Evolutionary conservation across 2,797 vertebrate genomes (phyloP), one percentile per base, ranked within the genome.

Genomic region (Lutjanus argentimaculatus): DNA sequence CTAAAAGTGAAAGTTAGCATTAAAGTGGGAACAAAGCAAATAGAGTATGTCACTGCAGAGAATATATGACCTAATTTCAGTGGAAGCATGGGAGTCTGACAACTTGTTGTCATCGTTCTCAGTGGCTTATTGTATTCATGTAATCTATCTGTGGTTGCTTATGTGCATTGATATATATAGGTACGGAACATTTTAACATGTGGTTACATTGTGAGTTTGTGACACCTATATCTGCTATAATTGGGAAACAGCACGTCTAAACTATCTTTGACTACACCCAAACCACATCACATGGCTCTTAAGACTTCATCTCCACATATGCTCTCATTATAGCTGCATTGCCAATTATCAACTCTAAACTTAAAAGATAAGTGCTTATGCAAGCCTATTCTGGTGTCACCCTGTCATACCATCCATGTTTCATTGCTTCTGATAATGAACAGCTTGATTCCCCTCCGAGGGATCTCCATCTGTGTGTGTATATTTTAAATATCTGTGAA

Each of bases 401-500:
- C 21, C n/a, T 22, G 43, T 77, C 64, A 53, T 21, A 70, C 66
- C 43, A 52, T 59, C 51, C 25, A 78, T 59, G 69, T 88, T 81
- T 66, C 46, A 74, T 62, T 79, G 56, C 63, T 52, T 88, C 64
- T 76, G 61, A 83, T 81, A 48, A 75, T 53, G 17, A 84, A 61
- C 45, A 65, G 76, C 77, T 22, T 67, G 62, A 68, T 74, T 82
- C 48, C 68, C 46, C 65, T 69, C 68, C 0, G 16, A 77, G 76
- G 67, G 74, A 75, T 86, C 83, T 79, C 66, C 53, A 77, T 77
- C 72, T 61, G 77, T 72, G 69, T 62, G 56, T 42, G 45, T 13
- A 43, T 79, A 67, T 64, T 80, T 76, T 79, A 51, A 85, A 79
- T 87, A 67, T 86, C 76, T 68, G 58, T 52, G 67, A 74, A 75